These are phyloP conservation scores for Steromphala cineraria DNA, from an alignment of 2,888 invertebrate genomes.

Conservation along the genomic window DNA sequence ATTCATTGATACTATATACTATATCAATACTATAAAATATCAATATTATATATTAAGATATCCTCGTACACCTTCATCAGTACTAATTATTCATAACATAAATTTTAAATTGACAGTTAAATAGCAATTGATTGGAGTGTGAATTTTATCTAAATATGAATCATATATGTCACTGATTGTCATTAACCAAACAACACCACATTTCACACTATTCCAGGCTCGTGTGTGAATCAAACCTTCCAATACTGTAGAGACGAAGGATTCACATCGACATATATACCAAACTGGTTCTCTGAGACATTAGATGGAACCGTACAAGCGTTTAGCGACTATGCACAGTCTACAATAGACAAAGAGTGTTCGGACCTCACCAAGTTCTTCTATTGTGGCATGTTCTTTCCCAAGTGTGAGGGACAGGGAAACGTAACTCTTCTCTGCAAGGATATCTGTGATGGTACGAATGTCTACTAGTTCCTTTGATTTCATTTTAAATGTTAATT, in stretches of 20 bases:
- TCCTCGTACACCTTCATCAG: no score
- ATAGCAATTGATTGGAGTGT: no score
- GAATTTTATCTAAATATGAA: no score
- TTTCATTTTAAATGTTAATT: no score
- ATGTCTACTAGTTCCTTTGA: no score
- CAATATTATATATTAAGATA: no score
- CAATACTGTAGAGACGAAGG: slow-evolving; percentile 40
- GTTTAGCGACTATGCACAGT: slow-evolving; percentile 35
- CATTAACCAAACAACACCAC: no score
- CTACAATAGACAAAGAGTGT: slow-evolving; percentile 29
- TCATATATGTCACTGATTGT: no score
- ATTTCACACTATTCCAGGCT: slow-evolving; percentile 28
- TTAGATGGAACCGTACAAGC: slow-evolving; percentile 23
- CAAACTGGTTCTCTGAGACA: slow-evolving; percentile 45
- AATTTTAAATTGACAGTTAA: no score
- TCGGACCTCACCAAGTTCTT: slow-evolving; percentile 44
- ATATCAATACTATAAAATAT: no score
- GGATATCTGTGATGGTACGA: slow-evolving; percentile 55
- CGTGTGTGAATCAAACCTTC: slow-evolving; percentile 38
- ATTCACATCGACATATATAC: slow-evolving; percentile 42
- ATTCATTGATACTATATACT: no score
- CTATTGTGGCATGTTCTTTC: slow-evolving; percentile 55
- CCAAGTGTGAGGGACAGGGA: slow-evolving; percentile 46
- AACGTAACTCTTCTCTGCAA: slow-evolving; percentile 47
- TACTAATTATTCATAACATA: no score